Conservation (phyloP, 1,140 invertebrate genomes). For the Lutraria rhynchaena region DNA sequence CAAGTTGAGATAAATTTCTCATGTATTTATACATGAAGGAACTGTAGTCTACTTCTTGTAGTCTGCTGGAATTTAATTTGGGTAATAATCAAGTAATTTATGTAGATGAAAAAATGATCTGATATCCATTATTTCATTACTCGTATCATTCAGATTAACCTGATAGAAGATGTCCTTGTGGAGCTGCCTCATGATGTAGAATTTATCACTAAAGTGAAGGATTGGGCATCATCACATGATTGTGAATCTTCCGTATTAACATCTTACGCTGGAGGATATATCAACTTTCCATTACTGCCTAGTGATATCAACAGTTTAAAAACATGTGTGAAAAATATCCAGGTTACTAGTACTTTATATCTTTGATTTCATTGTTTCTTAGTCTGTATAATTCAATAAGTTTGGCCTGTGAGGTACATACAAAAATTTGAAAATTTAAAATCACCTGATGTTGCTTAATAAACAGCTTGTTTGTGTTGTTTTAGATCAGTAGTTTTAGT, state of each 20-base stretch:
- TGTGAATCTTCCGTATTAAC: neutral
- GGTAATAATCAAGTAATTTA: neutral
- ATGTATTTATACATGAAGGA: neutral
- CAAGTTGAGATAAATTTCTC: too few relatives aligned
- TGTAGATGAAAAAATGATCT: neutral
- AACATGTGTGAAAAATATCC: constrained; percentile 19
- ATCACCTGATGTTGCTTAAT: neutral
- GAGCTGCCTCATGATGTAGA: neutral
- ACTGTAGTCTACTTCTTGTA: neutral
- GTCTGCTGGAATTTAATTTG: neutral
- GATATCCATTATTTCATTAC: neutral
- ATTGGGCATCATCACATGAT: constrained; percentile 5
- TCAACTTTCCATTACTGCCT: constrained; percentile 38
- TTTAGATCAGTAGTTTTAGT: neutral
- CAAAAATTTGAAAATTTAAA: neutral
- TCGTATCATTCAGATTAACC: constrained; percentile 28
- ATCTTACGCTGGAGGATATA: constrained; percentile 28
- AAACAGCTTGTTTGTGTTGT: neutral
- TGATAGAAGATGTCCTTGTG: neutral
- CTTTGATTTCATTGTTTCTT: neutral
- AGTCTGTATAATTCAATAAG: neutral
- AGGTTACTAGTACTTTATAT: constrained; percentile 1
- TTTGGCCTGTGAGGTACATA: neutral
- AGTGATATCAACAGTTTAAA: constrained; percentile 2
- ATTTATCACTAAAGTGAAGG: constrained; percentile 12